Evolutionary conservation across 2,888 invertebrate species (phyloP), one percentile per base, ranked within the genome.

Genomic region (Eilema depressum): DNA sequence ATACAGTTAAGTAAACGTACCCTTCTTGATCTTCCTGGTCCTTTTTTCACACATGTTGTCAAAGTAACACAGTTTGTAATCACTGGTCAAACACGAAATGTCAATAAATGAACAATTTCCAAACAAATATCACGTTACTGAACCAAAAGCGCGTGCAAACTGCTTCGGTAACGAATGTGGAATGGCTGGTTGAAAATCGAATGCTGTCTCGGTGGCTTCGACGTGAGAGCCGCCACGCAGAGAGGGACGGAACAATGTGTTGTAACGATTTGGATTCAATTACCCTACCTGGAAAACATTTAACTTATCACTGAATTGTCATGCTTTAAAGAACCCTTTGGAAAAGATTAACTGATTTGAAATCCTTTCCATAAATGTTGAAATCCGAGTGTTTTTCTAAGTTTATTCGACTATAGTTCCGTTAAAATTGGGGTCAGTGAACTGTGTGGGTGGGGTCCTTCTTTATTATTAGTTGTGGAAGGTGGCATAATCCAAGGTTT

Each of bases 41-140:
- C 92, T 89, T 85, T 92, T 93, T 77, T 93, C 91, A 89, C 93
- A 93, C 93, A 93, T 93, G 63, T 78, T 88, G 78, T 60, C 66
- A 74, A 82, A 75, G 7, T 28, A 65, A 79, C 86, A 87, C 90
- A 90, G 84, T 69, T 83, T 86, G 75, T 77, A 79, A 83, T 81
- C 88, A 89, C 86, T 83, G 76, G 71, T 67, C 75, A 75, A 75
- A 73, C 79, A 84, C 76, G 73, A 72, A 71, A 68, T 78, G 75
- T 79, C 76, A 83, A 71, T 72, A 65, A 61, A 68, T 74, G 70
- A 70, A 75, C 79, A 74, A 75, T 66, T 73, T 68, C 69, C 69
- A 71, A 78, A 73, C 71, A 30, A 64, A 56, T 37, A 68, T 63
- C 71, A 80, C 74, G 69, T 75, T 73, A 71, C 68, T 72, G 73